Evolutionary conservation across 2,113 vertebrate genomes (phyloP).

Genomic region (Nyctibius bracteatus): DNA sequence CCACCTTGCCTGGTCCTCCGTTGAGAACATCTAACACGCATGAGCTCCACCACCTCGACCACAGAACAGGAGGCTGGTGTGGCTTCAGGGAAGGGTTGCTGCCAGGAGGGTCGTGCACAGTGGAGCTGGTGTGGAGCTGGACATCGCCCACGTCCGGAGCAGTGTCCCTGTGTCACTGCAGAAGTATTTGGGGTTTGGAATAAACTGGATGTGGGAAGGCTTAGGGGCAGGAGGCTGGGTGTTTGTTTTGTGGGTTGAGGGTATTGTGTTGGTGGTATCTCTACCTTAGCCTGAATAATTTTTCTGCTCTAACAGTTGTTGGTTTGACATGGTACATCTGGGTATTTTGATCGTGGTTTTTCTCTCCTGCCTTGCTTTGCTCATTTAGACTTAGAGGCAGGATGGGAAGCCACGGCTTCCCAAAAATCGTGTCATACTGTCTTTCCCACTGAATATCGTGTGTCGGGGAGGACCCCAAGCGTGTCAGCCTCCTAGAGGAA

Average conservation of each 20-base stretch:
- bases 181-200: neutral
- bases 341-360: neutral
- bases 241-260: neutral
- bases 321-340: no score
- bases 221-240: neutral
- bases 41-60: neutral
- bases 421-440: neutral
- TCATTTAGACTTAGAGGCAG: neutral
- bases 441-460: neutral
- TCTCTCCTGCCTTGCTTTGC: neutral
- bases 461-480: neutral
- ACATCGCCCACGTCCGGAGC: accelerated
- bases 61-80: neutral
- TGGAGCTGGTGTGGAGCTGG: neutral
- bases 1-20: neutral
- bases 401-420: neutral
- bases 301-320: neutral
- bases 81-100: neutral
- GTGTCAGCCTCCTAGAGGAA: neutral
- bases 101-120: neutral
- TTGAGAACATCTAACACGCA: accelerated
- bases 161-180: neutral
- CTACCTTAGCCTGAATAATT: neutral
- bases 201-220: neutral
- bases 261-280: neutral